Evolutionary conservation across 2,888 invertebrate species (phyloP).

Genomic region (Lasioglossum morio): DNA sequence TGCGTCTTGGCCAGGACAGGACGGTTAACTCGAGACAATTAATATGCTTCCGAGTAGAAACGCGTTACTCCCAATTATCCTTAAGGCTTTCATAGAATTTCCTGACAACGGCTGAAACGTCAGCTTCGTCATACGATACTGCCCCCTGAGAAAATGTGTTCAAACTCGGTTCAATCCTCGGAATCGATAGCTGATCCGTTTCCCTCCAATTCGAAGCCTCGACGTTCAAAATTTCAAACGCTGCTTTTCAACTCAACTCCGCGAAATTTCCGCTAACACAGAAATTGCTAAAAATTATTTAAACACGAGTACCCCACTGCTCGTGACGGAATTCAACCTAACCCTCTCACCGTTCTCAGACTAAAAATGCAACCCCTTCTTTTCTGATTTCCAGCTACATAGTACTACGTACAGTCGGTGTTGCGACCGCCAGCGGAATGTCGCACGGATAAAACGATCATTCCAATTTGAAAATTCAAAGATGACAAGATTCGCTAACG

Average conservation of each 20-base stretch:
- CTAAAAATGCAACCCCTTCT: no score
- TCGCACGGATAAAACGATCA: not conserved
- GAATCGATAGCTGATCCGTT: not conserved
- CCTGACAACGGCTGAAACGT: not conserved
- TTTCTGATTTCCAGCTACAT: no score
- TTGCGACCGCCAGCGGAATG: not conserved
- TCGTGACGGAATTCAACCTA: no score
- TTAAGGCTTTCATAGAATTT: constrained; percentile 25
- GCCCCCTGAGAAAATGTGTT: not conserved
- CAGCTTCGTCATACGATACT: not conserved
- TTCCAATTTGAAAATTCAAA: not conserved
- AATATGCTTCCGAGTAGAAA: constrained; percentile 47
- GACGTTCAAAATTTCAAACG: not conserved
- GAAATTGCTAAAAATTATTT: no score
- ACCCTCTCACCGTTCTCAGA: no score
- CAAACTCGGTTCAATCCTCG: constrained; percentile 8
- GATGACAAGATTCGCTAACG: not conserved
- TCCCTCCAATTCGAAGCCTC: not conserved
- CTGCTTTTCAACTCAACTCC: not conserved
- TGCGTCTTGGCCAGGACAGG: not conserved
- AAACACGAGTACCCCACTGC: no score
- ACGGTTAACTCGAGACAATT: constrained; percentile 39
- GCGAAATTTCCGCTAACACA: no score
- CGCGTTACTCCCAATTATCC: constrained; percentile 33
- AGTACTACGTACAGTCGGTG: no score